Evolutionary conservation across 2,113 vertebrate species (phyloP).

Genomic region (Camelus dromedarius): DNA sequence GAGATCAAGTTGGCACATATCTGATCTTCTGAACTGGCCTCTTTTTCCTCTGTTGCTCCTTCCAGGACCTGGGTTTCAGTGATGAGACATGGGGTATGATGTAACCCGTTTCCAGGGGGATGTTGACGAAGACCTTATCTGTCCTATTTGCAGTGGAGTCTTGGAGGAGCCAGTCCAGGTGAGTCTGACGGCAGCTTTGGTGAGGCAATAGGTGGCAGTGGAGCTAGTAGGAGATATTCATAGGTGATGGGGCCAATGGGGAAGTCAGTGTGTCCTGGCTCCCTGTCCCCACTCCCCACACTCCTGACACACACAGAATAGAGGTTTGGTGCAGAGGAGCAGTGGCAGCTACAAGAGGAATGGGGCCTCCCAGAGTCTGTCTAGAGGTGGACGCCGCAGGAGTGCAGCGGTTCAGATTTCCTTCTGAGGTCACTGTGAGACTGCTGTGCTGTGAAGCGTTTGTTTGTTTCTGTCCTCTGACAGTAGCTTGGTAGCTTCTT

Average conservation of each 20-base stretch:
- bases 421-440: background rate
- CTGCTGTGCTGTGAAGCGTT: background rate
- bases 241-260: background rate
- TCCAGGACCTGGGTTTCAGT: constrained; percentile 90
- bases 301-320: background rate
- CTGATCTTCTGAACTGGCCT: constrained; percentile 20
- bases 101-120: constrained; percentile 98
- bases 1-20: background rate
- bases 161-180: constrained; percentile 99
- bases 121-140: constrained; percentile 98
- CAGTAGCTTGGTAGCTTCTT: background rate
- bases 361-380: background rate
- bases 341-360: background rate
- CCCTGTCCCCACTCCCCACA: no score
- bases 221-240: background rate
- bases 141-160: constrained; percentile 98
- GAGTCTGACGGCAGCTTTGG: constrained; percentile 59
- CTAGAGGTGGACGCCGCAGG: background rate
- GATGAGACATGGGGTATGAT: constrained; percentile 99
- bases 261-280: background rate
- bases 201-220: background rate
- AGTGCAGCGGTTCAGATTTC: background rate
- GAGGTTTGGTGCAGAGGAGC: background rate
- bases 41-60: background rate
- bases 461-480: constrained; percentile 2